Evolutionary conservation across 2,888 invertebrate genomes (phyloP), one percentile per base, ranked within the genome.

Genomic region (Proisotoma minuta): DNA sequence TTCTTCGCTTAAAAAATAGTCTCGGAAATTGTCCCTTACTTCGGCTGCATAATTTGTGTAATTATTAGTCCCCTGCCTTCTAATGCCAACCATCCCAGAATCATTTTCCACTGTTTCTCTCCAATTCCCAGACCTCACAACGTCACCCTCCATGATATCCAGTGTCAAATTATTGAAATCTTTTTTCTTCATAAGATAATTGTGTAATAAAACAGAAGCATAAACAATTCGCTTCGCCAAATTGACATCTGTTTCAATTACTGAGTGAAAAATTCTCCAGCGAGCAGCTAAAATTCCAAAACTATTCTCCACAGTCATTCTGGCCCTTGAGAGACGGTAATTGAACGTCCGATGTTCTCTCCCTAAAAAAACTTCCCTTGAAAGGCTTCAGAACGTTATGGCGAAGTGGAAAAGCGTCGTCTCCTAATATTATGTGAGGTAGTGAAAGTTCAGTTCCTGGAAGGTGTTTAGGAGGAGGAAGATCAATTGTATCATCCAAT

Each of bases 271-370:
- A 8, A 54, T 54, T 54, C 53, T 54, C 53, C 53, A 54, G 22
- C 53, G 34, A 34, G 53, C 53, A 3, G 53, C 34, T 4, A 54
- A 34, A 39, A 54, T 54, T n/a, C 61, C 56, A 18, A 56, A 65
- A 0, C 50, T 34, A 27, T 65, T 68, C 51, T 68, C 68, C 4
- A 62, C 53, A 3, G 54, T 47, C 48, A 56, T 52, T 15, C 68
- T 10, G 1, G 68, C 65, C 20, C 68, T 52, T 3, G 59, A 68
- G 1, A 62, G 43, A 20, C 68, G 18, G 34, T 68, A 68, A 39
- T 65, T 68, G 22, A 60, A 65, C 18, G 66, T 59, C 12, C 52
- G n/a, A 22, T 60, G 12, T 4, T 27, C 28, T 15, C 3, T 3
- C 8, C 28, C 5, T 15, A 49, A 5, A n/a, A 12, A 26, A 20